A percentile compares a stretch with the other conserved stretches of the same genome.
phyloP scores from a whole-genome alignment of 2,888 invertebrate genomes.

The Limnephilus marmoratus region DNA sequence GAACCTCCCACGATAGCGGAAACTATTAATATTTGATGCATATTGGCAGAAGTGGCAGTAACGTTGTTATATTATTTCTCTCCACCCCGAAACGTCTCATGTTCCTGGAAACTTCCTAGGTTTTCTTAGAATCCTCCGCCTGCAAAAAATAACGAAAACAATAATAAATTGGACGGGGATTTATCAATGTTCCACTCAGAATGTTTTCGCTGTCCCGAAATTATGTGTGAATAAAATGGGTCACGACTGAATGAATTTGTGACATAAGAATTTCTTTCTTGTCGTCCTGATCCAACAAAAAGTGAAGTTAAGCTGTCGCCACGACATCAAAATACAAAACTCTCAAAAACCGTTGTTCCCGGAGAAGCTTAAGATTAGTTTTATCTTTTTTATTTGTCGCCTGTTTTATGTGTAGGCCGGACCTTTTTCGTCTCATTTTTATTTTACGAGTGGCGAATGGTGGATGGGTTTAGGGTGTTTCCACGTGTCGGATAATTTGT shows the following conservation, averaged over 20 bases:
- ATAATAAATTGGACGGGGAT: conserved; percentile 24
- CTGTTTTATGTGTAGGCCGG: background rate
- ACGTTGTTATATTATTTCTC: background rate
- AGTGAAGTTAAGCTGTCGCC: background rate
- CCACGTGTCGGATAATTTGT: conserved; percentile 36
- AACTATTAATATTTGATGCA: background rate
- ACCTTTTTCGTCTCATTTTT: background rate
- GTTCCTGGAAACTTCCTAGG: background rate
- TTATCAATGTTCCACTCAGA: conserved; percentile 19
- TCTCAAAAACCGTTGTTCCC: background rate
- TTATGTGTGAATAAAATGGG: conserved; percentile 39
- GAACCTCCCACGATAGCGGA: background rate
- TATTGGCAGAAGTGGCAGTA: background rate
- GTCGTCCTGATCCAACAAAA: background rate
- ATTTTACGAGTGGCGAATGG: background rate
- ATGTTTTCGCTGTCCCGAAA: conserved; percentile 19
- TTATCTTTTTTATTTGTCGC: background rate
- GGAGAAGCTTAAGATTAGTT: background rate
- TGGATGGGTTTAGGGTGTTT: conserved; percentile 23
- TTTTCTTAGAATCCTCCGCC: background rate
- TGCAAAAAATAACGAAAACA: conserved; percentile 17
- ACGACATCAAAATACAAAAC: background rate
- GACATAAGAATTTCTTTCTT: background rate
- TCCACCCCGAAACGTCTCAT: background rate
- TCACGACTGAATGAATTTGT: conserved; percentile 6